These are phyloP conservation scores for Ridgeia piscesae DNA, from an alignment of 1,140 invertebrate genomes.

Conservation along the genomic window DNA sequence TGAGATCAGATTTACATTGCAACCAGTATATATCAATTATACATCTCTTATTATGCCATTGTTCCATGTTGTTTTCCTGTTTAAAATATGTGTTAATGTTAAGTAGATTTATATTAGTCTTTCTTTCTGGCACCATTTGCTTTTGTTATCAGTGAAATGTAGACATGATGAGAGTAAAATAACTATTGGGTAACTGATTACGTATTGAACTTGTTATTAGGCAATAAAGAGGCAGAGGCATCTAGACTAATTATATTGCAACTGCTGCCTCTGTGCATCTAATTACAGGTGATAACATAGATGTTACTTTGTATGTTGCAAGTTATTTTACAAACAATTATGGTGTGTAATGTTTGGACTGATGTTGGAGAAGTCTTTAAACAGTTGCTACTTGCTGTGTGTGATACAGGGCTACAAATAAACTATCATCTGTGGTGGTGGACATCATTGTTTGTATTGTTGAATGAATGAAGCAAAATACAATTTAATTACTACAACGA, in stretches of 20 bases:
- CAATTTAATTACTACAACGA: background rate
- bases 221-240: background rate
- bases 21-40: background rate
- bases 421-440: background rate
- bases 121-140: background rate
- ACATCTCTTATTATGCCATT: background rate
- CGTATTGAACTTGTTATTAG: background rate
- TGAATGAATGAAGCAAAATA: background rate
- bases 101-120: background rate
- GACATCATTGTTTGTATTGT: background rate
- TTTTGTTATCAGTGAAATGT: background rate
- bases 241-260: background rate
- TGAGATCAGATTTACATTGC: background rate
- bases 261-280: background rate
- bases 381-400: background rate
- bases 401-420: background rate
- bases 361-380: background rate
- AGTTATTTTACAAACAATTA: background rate
- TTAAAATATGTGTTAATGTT: background rate
- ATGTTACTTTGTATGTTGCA: background rate
- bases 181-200: background rate
- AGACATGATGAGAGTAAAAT: background rate
- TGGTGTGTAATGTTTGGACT: background rate
- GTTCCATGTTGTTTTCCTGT: background rate
- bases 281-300: background rate